Evolutionary conservation across 2,888 invertebrate species (phyloP).

Genomic region (Asteroscopus sphinx): DNA sequence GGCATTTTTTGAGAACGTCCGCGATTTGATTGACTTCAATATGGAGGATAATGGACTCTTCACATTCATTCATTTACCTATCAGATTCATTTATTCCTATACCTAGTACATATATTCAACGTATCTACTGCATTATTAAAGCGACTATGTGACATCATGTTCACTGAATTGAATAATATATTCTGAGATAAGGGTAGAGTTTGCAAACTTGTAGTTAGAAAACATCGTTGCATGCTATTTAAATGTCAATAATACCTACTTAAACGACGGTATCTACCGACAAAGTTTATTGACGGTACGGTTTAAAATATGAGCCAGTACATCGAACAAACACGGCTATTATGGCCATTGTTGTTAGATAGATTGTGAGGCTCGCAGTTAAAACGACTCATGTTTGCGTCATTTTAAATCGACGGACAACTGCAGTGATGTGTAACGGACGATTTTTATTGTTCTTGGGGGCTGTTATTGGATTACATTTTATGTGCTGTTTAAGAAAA

Average conservation of each 20-base stretch:
- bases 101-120: constrained; percentile 1
- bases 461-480: constrained; percentile 24
- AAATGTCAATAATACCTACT: constrained; percentile 30
- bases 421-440: constrained; percentile 40
- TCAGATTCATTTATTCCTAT: constrained; percentile 5
- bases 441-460: constrained; percentile 21
- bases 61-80: constrained; percentile 3
- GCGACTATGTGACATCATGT: constrained; percentile 22
- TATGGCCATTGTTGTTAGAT: constrained; percentile 33
- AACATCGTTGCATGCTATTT: constrained; percentile 11
- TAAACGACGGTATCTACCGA: constrained; percentile 13
- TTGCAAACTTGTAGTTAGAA: constrained; percentile 12
- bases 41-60: background rate
- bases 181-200: constrained; percentile 26
- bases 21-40: background rate
- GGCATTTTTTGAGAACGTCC: too few species aligned
- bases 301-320: constrained; percentile 33
- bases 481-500: constrained; percentile 5
- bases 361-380: constrained; percentile 22
- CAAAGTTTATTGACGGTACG: constrained; percentile 36
- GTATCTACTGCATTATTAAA: constrained; percentile 6
- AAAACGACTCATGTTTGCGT: constrained; percentile 23
- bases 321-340: constrained; percentile 29
- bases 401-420: constrained; percentile 28
- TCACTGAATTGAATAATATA: constrained; percentile 37